A percentile compares a stretch with the other conserved stretches of the same genome.
phyloP scores from a whole-genome alignment of 1,140 invertebrate species.

The Aphelinus certus region DNA sequence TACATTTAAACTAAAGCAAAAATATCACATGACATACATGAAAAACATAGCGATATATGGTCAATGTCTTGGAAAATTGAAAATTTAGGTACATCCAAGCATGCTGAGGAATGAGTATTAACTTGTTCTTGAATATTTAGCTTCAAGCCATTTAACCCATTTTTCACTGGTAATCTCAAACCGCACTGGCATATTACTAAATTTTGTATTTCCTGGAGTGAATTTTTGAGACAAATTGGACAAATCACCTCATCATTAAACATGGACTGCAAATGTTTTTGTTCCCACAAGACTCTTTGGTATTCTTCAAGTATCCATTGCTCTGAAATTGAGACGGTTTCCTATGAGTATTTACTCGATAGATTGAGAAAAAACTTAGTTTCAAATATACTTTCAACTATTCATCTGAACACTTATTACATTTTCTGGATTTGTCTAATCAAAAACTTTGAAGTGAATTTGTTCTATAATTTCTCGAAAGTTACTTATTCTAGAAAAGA shows the following conservation, averaged over 20 bases:
- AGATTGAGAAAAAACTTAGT: constrained; percentile 1
- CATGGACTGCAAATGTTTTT: constrained; percentile 49
- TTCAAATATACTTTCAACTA: not conserved
- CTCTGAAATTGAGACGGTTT: constrained; percentile 48
- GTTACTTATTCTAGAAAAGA: no score
- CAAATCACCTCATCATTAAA: constrained; percentile 48
- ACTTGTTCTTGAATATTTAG: constrained; percentile 44
- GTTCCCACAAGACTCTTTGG: constrained; percentile 51
- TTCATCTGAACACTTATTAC: not conserved
- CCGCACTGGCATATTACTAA: constrained; percentile 50
- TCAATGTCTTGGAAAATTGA: constrained; percentile 46
- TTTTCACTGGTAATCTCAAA: constrained; percentile 47
- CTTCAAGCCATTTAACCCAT: constrained; percentile 44
- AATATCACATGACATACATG: constrained; percentile 53
- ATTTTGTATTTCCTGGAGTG: constrained; percentile 43
- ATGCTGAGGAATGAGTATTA: constrained; percentile 48
- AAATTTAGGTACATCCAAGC: constrained; percentile 48
- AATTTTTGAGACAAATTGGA: constrained; percentile 54
- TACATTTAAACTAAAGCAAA: constrained; percentile 42
- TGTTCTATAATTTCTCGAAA: constrained; percentile 6
- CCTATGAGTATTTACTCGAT: no score
- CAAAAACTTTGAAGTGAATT: not conserved
- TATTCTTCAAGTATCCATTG: constrained; percentile 61
- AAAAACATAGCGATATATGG: constrained; percentile 48
- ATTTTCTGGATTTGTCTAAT: not conserved